These are phyloP conservation scores for Emys orbicularis DNA, from an alignment of 2,797 vertebrate genomes.

Conservation along the genomic window DNA sequence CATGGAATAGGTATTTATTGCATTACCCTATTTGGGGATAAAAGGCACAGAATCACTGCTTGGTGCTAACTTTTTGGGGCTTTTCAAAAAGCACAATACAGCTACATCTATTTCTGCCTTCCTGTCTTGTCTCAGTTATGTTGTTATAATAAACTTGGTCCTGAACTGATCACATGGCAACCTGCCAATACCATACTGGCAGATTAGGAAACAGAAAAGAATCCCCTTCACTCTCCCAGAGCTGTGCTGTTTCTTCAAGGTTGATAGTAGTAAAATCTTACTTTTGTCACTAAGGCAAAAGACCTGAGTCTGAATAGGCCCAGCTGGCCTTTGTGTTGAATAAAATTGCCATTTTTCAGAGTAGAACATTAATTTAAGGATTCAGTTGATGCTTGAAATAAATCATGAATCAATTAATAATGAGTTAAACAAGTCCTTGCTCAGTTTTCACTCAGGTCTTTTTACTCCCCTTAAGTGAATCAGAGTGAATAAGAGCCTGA, in stretches of 20 bases:
- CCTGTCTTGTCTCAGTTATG: neutral
- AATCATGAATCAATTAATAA: neutral
- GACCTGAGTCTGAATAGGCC: neutral
- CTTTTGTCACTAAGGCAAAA: neutral
- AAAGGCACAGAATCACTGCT: neutral
- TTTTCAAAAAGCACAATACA: neutral
- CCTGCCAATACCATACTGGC: neutral
- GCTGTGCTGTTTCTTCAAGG: rapidly evolving
- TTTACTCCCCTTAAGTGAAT: neutral
- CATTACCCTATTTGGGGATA: neutral
- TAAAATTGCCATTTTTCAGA: neutral
- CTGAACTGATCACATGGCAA: neutral
- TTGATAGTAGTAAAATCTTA: neutral
- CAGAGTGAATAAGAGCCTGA: neutral
- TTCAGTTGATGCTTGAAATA: neutral
- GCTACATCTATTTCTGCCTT: neutral
- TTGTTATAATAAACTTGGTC: neutral
- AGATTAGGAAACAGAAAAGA: neutral
- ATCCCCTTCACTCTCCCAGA: neutral
- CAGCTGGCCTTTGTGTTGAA: neutral
- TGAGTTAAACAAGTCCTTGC: neutral
- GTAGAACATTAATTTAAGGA: neutral
- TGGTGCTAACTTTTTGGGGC: neutral
- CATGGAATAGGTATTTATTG: neutral
- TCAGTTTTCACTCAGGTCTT: neutral